phyloP scores from a whole-genome alignment of 2,888 invertebrate genomes.

The Calameuta pallipes region DNA sequence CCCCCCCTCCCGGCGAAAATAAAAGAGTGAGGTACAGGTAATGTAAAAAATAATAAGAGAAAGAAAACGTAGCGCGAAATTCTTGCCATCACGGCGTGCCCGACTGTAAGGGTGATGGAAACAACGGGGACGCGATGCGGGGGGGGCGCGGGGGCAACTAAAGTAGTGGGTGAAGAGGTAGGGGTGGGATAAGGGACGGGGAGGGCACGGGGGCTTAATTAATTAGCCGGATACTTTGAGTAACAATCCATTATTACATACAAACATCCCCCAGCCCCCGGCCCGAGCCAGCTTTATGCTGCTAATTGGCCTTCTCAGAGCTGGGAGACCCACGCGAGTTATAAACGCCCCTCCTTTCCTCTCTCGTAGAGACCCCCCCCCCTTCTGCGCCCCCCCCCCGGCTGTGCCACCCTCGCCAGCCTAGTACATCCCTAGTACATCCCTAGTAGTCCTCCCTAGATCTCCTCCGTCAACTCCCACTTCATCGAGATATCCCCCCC shows the following conservation, averaged over 20 bases:
- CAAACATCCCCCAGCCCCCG: constrained; percentile 60
- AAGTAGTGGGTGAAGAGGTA: constrained; percentile 22
- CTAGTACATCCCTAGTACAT: constrained; percentile 25
- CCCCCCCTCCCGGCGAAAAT: no score
- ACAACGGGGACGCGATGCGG: background rate
- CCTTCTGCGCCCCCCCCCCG: constrained; percentile 16
- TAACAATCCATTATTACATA: constrained; percentile 67
- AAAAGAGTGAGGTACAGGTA: background rate
- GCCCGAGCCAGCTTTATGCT: constrained; percentile 63
- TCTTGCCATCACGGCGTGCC: background rate
- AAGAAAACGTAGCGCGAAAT: constrained; percentile 14
- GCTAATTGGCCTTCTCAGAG: constrained; percentile 65
- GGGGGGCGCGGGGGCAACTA: background rate
- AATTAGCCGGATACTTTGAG: constrained; percentile 67
- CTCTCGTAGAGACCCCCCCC: constrained; percentile 16
- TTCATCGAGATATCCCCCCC: background rate
- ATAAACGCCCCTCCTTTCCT: constrained; percentile 58
- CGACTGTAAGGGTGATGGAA: background rate
- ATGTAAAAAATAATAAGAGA: constrained; percentile 20
- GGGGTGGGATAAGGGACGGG: constrained; percentile 39
- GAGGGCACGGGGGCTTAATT: constrained; percentile 61
- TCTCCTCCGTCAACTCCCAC: constrained; percentile 9
- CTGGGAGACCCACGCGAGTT: constrained; percentile 59
- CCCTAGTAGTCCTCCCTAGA: constrained; percentile 12
- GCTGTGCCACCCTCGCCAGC: constrained; percentile 24